Evolutionary conservation across 1,140 invertebrate species (phyloP).

Genomic region (Drosophila trapezifrons): DNA sequence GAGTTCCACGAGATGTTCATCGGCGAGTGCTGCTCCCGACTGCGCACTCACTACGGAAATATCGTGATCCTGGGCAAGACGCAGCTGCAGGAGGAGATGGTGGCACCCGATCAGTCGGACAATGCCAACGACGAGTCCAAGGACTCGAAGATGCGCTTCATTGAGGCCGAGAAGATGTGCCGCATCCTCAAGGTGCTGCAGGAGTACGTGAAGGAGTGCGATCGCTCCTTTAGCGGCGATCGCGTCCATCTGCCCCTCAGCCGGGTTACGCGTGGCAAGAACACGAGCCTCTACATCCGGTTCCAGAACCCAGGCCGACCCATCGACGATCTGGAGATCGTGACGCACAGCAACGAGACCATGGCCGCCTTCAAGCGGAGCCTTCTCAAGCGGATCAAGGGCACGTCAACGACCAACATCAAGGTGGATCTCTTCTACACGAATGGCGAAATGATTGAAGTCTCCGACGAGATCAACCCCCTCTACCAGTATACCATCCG

Average conservation of each 20-base stretch:
- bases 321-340: constrained; percentile 96
- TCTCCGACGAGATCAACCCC: constrained; percentile 94
- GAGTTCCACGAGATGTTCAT: constrained; percentile 97
- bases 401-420: constrained; percentile 87
- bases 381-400: constrained; percentile 90
- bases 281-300: constrained; percentile 93
- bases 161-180: constrained; percentile 95
- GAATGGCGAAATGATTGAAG: constrained; percentile 95
- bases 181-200: constrained; percentile 96
- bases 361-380: constrained; percentile 85
- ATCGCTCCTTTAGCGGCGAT: constrained; percentile 95
- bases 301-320: constrained; percentile 95
- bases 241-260: constrained; percentile 89
- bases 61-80: constrained; percentile 84
- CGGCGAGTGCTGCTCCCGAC: constrained; percentile 93
- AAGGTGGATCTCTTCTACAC: constrained; percentile 94
- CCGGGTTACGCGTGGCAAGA: constrained; percentile 93
- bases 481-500: constrained; percentile 93
- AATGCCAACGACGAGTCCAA: constrained; percentile 69
- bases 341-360: constrained; percentile 97
- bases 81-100: constrained; percentile 72
- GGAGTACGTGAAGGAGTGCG: constrained; percentile 98
- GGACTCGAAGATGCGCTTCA: constrained; percentile 82
- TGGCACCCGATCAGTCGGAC: constrained; percentile 70
- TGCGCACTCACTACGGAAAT: constrained; percentile 92